phyloP scores from a whole-genome alignment of 2,888 invertebrate genomes.

The Diadromus collaris region DNA sequence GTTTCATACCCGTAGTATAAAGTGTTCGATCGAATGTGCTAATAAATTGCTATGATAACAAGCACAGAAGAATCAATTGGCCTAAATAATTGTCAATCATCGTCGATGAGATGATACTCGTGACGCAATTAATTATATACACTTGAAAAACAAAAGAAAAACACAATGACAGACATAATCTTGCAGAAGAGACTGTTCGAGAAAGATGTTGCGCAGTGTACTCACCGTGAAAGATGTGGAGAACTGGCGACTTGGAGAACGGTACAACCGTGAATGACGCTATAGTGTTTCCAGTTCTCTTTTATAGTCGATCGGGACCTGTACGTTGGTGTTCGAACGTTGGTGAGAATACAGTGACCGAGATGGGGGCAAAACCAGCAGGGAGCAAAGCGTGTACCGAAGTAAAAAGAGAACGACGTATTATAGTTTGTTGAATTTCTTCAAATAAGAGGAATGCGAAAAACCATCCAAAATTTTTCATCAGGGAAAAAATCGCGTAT shows the following conservation, averaged over 20 bases:
- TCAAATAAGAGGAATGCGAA: not conserved
- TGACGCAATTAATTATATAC: not conserved
- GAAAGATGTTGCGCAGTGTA: conserved; percentile 31
- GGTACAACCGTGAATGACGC: conserved; percentile 73
- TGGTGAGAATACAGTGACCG: not conserved
- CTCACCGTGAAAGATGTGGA: conserved; percentile 58
- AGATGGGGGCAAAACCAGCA: not conserved
- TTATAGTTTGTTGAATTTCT: not conserved
- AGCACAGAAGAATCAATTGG: not conserved
- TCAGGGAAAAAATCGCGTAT: not conserved
- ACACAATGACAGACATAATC: not conserved
- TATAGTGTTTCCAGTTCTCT: conserved; percentile 66
- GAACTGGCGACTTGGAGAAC: conserved; percentile 65
- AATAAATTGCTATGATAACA: conserved; percentile 15
- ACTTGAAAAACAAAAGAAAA: not conserved
- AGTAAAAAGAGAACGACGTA: not conserved
- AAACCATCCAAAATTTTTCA: not conserved
- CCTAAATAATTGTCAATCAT: not conserved
- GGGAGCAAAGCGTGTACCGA: not conserved
- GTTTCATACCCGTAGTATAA: not conserved
- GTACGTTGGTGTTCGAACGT: conserved; percentile 4
- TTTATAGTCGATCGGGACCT: conserved; percentile 65
- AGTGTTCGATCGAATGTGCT: not conserved
- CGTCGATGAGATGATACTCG: not conserved
- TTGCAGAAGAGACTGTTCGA: not conserved